Conservation (phyloP, 2,888 invertebrate genomes). For the Thyatira batis region DNA sequence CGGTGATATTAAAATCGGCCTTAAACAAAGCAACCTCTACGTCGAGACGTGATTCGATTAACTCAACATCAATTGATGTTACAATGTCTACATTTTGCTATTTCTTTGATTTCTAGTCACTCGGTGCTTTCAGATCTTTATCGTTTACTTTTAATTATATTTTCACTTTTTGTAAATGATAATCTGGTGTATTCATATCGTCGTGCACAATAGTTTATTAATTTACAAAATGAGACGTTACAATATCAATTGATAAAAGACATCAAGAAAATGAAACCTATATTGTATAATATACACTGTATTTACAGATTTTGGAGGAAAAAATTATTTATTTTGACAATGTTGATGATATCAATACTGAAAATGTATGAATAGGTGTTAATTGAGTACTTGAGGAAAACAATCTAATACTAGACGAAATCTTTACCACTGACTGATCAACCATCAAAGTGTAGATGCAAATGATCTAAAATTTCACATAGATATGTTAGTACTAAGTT, state of each 20-base stretch:
- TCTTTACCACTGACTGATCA: background rate
- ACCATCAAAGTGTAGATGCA: background rate
- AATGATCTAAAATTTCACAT: background rate
- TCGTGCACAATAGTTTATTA: background rate
- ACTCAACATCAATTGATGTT: background rate
- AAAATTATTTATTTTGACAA: background rate
- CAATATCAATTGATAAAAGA: background rate
- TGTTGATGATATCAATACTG: background rate
- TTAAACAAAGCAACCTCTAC: constrained; percentile 3
- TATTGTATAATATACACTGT: background rate
- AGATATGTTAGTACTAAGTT: background rate
- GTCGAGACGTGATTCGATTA: constrained; percentile 6
- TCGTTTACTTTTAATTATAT: background rate
- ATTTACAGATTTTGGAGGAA: background rate
- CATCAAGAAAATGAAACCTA: background rate
- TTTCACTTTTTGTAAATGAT: background rate
- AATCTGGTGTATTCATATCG: background rate
- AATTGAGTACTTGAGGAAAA: background rate
- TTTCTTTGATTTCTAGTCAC: background rate
- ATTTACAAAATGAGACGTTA: background rate
- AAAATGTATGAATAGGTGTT: background rate
- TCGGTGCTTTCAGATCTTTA: background rate
- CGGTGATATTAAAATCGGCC: background rate
- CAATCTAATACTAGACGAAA: background rate
- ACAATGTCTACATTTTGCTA: background rate